Evolutionary conservation across 2,797 vertebrate species (phyloP), one percentile per base, ranked within the genome.

Genomic region (Rhinophrynus dorsalis): DNA sequence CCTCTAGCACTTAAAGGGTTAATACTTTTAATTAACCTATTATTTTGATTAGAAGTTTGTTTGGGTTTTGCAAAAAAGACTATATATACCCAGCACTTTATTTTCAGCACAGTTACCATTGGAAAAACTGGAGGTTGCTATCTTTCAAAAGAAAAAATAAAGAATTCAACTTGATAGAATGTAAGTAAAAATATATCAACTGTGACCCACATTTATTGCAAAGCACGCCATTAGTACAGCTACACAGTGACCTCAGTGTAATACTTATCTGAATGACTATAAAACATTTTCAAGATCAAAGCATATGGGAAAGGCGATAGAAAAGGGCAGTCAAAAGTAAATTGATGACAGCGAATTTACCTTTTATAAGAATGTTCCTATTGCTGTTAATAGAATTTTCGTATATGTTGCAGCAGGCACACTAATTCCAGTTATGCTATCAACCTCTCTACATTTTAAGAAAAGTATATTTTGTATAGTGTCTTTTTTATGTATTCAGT

Each of bases 201-300:
- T 42, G 23, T 58, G 55, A 58, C 55, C 55, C 55, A 58, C 55
- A 58, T 58, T 58, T 58, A 58, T 58, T 58, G 37, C 54, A 58
- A 58, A 37, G 12, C 20, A 58, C 37, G 15, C 55, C 55, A 58
- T 58, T 58, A 58, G 55, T 37, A 58, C 12, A 58, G 35, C 55
- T 58, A 5, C 33, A 38, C 20, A 10, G 21, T 58, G 55, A 42
- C 55, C 55, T 58, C 35, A 6, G 12, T 42, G 33, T 26, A 58
- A 26, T 40, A 42, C 35, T 15, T 58, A 35, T 58, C 37, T 58
- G 20, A 42, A 58, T 42, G 13, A 58, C 40, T 58, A 42, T 26
- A 58, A 40, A 58, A 37, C 23, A 23, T 29, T 58, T 58, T 42
- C 21, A 26, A 23, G 23, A 58, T 40, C 55, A 40, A 58, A 58